These are phyloP conservation scores for Cepphus grylle DNA, from an alignment of 2,113 vertebrate species.

Conservation along the genomic window DNA sequence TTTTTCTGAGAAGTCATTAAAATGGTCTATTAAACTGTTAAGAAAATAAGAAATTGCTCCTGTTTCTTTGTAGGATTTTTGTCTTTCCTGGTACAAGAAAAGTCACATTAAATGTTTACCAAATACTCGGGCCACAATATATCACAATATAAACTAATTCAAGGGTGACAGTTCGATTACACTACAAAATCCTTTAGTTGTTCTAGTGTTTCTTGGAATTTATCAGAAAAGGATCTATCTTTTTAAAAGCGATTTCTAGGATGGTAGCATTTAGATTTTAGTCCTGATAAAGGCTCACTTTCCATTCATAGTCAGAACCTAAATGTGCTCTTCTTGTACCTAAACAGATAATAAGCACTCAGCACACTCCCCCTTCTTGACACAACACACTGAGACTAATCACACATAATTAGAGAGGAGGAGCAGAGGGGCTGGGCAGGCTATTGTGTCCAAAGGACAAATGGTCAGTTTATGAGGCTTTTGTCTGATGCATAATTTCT, in stretches of 20 bases:
- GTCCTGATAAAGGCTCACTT: slow-evolving; percentile 81
- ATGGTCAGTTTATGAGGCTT: slow-evolving; percentile 99
- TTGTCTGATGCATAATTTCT: slow-evolving; percentile 90
- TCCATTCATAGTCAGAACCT: slow-evolving; percentile 82
- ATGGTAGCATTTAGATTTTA: slow-evolving; percentile 75
- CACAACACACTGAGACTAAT: slow-evolving; percentile 99
- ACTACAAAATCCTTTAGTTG: not conserved
- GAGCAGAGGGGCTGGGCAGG: slow-evolving; percentile 91
- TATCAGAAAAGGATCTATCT: slow-evolving; percentile 42
- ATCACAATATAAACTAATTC: slow-evolving; percentile 40
- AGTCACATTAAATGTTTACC: slow-evolving; percentile 24
- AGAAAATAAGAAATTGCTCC: not conserved
- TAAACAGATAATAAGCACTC: slow-evolving; percentile 90
- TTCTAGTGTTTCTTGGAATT: slow-evolving; percentile 31
- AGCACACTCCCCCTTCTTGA: slow-evolving; percentile 96
- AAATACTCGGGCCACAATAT: not conserved
- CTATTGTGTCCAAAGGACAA: slow-evolving; percentile 99
- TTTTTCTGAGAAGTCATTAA: not conserved
- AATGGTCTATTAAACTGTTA: not conserved
- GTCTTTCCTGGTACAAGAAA: not conserved
- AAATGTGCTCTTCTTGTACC: slow-evolving; percentile 85
- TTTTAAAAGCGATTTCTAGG: slow-evolving; percentile 52
- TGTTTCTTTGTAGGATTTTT: not conserved
- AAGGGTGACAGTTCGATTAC: slow-evolving; percentile 15
- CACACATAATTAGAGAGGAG: slow-evolving; percentile 99